phyloP scores from a whole-genome alignment of 2,113 vertebrate genomes.

The Pterophyllum scalare region DNA sequence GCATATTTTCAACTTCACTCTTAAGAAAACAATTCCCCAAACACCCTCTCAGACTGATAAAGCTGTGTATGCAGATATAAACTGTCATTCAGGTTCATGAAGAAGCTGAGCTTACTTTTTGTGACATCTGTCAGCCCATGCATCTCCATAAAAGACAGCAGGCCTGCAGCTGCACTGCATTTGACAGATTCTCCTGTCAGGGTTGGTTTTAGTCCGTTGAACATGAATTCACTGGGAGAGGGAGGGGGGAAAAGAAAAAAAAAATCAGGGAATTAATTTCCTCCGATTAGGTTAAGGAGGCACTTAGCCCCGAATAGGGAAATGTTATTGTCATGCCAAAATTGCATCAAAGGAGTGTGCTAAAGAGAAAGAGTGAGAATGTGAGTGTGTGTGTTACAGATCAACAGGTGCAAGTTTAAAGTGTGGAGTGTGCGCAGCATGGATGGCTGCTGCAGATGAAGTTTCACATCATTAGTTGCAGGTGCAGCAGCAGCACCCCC shows the following conservation, averaged over 20 bases:
- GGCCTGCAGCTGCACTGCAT: not conserved
- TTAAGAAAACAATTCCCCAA: constrained; percentile 16
- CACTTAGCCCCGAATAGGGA: constrained; percentile 53
- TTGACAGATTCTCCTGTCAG: constrained; percentile 22
- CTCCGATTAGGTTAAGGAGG: constrained; percentile 54
- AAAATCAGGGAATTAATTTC: constrained; percentile 48
- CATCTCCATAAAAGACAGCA: constrained; percentile 26
- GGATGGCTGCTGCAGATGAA: constrained; percentile 27
- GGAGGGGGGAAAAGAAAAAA: not conserved
- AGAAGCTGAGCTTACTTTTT: constrained; percentile 20
- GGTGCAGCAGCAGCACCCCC: constrained; percentile 78
- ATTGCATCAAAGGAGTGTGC: constrained; percentile 8
- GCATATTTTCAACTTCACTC: not conserved
- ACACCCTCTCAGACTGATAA: constrained; percentile 7
- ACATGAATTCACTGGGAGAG: constrained; percentile 5
- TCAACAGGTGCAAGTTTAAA: constrained; percentile 70
- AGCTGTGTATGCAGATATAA: not conserved
- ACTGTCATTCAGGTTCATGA: constrained; percentile 31
- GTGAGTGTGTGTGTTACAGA: not conserved
- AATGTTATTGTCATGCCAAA: constrained; percentile 35
- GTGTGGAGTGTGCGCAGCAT: constrained; percentile 32
- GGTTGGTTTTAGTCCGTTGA: constrained; percentile 7
- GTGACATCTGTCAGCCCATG: constrained; percentile 32
- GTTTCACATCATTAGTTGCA: constrained; percentile 74
- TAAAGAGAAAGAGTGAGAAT: not conserved